Conservation (phyloP, 1,140 invertebrate genomes). For the Neodiprion virginianus region DNA sequence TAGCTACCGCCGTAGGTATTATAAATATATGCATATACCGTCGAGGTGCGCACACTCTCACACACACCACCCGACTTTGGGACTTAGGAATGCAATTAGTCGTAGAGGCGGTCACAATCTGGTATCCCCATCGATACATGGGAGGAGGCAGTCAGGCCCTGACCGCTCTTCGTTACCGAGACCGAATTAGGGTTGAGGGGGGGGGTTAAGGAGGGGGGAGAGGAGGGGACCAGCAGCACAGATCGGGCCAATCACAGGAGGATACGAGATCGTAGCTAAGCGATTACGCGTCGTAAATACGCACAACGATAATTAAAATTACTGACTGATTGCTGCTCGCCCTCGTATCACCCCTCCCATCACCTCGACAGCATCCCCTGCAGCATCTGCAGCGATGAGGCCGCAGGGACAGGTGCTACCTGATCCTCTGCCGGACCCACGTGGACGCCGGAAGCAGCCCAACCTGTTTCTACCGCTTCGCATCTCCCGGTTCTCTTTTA, state of each 20-base stretch:
- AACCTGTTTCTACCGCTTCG: no score
- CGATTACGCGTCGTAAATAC: conserved; percentile 4
- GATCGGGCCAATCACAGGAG: background rate
- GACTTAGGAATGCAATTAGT: conserved; percentile 5
- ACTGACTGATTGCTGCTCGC: background rate
- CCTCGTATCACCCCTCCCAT: background rate
- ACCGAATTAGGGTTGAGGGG: no score
- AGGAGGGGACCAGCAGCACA: background rate
- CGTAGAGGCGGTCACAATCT: background rate
- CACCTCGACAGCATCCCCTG: background rate
- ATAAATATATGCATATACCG: no score
- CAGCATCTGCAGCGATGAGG: background rate
- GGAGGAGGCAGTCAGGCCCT: no score
- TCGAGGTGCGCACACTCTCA: no score
- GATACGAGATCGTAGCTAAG: background rate
- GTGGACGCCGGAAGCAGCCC: background rate
- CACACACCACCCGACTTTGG: background rate
- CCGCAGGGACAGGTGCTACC: background rate
- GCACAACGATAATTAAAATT: conserved; percentile 6
- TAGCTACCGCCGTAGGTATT: no score
- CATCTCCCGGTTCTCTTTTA: no score
- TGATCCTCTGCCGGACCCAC: background rate
- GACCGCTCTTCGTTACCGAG: no score
- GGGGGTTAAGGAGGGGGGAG: no score
- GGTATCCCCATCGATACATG: background rate